These are phyloP conservation scores for Acridotheres tristis DNA, from an alignment of 2,797 vertebrate genomes.

Conservation along the genomic window DNA sequence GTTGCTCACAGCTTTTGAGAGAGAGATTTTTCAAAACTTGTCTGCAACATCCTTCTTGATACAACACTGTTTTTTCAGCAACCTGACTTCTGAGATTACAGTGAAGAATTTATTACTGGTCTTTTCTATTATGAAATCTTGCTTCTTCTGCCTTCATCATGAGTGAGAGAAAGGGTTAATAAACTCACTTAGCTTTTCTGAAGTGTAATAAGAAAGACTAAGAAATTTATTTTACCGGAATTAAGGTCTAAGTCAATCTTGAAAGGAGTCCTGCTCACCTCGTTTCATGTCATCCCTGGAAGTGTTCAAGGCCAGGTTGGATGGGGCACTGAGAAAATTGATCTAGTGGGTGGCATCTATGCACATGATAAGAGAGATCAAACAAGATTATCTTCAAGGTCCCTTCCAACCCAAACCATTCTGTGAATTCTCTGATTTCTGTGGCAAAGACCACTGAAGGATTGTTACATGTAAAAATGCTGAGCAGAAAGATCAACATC, in stretches of 20 bases:
- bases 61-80: not conserved
- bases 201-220: not conserved
- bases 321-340: not conserved
- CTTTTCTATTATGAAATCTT: not conserved
- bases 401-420: not conserved
- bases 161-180: not conserved
- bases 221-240: not conserved
- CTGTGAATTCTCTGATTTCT: not conserved
- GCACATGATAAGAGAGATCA: not conserved
- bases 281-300: not conserved
- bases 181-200: not conserved
- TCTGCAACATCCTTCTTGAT: not conserved
- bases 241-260: not conserved
- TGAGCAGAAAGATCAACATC: not conserved
- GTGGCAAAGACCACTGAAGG: not conserved
- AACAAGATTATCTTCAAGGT: not conserved
- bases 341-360: not conserved
- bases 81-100: not conserved
- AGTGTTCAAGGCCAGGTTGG: not conserved
- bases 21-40: not conserved
- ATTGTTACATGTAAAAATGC: not conserved
- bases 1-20: not conserved
- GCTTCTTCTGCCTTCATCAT: not conserved
- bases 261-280: not conserved
- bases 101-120: conserved; percentile 3